phyloP scores from a whole-genome alignment of 2,888 invertebrate species.

The Leucoma salicis region DNA sequence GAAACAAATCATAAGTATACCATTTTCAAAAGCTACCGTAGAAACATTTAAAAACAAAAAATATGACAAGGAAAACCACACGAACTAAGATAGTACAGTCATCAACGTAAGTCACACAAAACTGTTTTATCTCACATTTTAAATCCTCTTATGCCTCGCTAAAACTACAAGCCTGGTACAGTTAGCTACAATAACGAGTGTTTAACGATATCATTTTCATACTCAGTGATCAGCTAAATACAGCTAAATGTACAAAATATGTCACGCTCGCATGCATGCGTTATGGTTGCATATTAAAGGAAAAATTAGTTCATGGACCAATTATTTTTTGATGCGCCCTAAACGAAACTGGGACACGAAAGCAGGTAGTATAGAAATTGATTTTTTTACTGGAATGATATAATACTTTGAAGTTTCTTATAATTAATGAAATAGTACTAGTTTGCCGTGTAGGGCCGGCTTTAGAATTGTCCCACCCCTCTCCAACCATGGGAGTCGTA shows the following conservation, averaged over 20 bases:
- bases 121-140: conserved; percentile 5
- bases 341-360: too few relatives aligned
- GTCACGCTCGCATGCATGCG: conserved; percentile 18
- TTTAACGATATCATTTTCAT: conserved; percentile 29
- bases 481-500: too few relatives aligned
- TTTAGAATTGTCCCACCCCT: too few relatives aligned
- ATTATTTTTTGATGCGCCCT: not conserved
- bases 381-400: too few relatives aligned
- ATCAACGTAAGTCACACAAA: conserved; percentile 4
- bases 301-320: not conserved
- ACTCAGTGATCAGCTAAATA: conserved; percentile 19
- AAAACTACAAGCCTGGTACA: conserved; percentile 14
- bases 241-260: conserved; percentile 5
- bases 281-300: conserved; percentile 7
- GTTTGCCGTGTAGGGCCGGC: too few relatives aligned
- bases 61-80: conserved; percentile 3
- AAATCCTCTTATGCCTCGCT: conserved; percentile 2
- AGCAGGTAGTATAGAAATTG: too few relatives aligned
- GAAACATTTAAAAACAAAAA: not conserved
- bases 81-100: conserved; percentile 7
- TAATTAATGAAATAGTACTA: too few relatives aligned
- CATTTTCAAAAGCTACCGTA: not conserved
- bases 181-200: conserved; percentile 27
- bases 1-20: too few relatives aligned
- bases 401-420: too few relatives aligned